phyloP scores from a whole-genome alignment of 1,140 invertebrate genomes.

The Drosophila triauraria region DNA sequence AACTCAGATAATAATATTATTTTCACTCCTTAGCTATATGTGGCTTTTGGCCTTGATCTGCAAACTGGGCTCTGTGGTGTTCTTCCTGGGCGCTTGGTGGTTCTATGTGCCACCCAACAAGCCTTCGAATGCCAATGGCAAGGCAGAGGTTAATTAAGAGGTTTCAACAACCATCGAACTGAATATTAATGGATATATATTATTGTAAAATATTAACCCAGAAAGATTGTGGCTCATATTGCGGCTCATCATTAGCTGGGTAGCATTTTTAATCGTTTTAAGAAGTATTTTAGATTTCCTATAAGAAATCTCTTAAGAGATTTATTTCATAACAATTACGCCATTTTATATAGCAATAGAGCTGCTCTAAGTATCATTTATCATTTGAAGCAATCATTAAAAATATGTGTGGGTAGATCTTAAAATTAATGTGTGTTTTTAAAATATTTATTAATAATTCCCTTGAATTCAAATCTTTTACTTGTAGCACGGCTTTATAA shows the following conservation, averaged over 20 bases:
- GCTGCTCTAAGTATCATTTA: constrained; percentile 13
- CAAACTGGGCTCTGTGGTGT: constrained; percentile 88
- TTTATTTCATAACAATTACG: neutral
- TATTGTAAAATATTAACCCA: constrained; percentile 1
- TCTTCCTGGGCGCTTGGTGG: constrained; percentile 90
- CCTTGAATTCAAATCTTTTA: neutral
- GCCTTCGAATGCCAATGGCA: constrained; percentile 13
- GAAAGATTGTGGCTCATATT: constrained; percentile 34
- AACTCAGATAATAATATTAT: neutral
- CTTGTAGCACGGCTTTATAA: constrained; percentile 30
- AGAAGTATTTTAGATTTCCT: constrained; percentile 13
- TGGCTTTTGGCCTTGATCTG: constrained; percentile 88
- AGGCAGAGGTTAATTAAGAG: constrained; percentile 30
- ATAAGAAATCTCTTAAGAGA: neutral
- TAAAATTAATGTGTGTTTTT: neutral
- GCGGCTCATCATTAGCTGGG: constrained; percentile 18
- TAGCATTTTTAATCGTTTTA: constrained; percentile 21
- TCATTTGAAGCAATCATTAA: constrained; percentile 15
- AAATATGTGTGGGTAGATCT: constrained; percentile 14
- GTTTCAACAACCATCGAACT: constrained; percentile 15
- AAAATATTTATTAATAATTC: neutral
- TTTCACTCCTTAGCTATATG: constrained; percentile 87
- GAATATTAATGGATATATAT: neutral
- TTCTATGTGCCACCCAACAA: constrained; percentile 87
- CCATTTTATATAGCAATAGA: constrained; percentile 4